Evolutionary conservation across 2,888 invertebrate genomes (phyloP).

Genomic region (Strigamia crassipes): DNA sequence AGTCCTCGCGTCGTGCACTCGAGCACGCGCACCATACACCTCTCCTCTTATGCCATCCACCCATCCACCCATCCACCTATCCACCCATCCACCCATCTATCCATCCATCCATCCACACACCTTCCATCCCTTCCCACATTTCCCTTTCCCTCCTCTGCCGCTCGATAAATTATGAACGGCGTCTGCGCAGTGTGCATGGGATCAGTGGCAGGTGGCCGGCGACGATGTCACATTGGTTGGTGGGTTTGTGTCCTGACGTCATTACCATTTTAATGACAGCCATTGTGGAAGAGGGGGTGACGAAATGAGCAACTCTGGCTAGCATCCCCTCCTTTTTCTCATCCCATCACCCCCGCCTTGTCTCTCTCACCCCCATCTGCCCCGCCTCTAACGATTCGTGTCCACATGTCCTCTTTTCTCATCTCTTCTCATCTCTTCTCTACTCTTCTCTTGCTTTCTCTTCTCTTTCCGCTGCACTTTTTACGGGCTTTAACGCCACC

Average conservation of each 20-base stretch:
- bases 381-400: too few relatives aligned
- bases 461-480: neutral
- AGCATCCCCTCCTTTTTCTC: neutral
- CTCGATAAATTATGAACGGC: constrained; percentile 22
- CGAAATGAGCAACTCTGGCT: neutral
- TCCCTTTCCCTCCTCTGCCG: too few relatives aligned
- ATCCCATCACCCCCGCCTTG: neutral
- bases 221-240: constrained; percentile 30
- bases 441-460: neutral
- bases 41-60: neutral
- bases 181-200: constrained; percentile 26
- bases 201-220: constrained; percentile 26
- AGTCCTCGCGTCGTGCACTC: constrained; percentile 15
- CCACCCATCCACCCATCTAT: too few relatives aligned
- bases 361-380: neutral
- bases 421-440: neutral
- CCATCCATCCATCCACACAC: too few relatives aligned
- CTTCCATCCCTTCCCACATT: neutral
- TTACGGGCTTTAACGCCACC: neutral
- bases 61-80: too few relatives aligned
- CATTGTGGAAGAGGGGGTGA: constrained; percentile 15
- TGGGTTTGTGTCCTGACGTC: constrained; percentile 30
- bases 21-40: neutral
- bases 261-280: constrained; percentile 27
- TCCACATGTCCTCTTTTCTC: too few relatives aligned